These are phyloP conservation scores for Catostylus mosaicus DNA, from an alignment of 30 jellyfish, hydroid and myxozoan genomes.

Conservation along the genomic window DNA sequence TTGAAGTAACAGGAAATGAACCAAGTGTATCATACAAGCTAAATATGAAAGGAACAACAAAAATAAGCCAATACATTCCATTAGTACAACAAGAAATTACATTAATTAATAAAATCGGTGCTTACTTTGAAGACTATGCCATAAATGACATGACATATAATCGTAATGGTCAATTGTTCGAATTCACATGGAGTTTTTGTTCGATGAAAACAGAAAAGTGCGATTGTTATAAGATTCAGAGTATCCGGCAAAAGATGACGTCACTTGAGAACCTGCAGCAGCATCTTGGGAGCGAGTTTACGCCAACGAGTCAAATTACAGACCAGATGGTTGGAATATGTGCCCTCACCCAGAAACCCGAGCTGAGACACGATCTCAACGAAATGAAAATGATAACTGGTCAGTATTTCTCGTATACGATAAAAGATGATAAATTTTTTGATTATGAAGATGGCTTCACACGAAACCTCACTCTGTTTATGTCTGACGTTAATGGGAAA, in stretches of 20 bases:
- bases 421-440: constrained; percentile 72
- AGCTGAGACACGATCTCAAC: constrained; percentile 36
- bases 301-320: constrained; percentile 5
- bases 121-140: constrained; percentile 35
- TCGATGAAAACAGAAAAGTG: constrained; percentile 60
- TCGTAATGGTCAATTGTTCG: background rate
- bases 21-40: constrained; percentile 50
- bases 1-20: constrained; percentile 49
- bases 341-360: constrained; percentile 47
- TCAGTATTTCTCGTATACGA: constrained; percentile 54
- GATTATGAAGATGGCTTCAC: constrained; percentile 95
- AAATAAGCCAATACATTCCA: constrained; percentile 16
- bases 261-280: background rate
- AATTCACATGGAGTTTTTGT: constrained; percentile 82
- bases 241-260: constrained; percentile 14
- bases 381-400: constrained; percentile 59
- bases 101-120: constrained; percentile 43
- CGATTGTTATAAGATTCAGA: constrained; percentile 55
- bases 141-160: constrained; percentile 62
- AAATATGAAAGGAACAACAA: constrained; percentile 29
- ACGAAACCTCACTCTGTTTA: constrained; percentile 60
- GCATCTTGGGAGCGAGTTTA: constrained; percentile 24
- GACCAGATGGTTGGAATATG: constrained; percentile 39
- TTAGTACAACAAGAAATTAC: constrained; percentile 68
- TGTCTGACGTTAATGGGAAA: constrained; percentile 15